phyloP scores from a whole-genome alignment of 1,140 invertebrate genomes.

The Pachyrhynchus sulphureomaculatus region DNA sequence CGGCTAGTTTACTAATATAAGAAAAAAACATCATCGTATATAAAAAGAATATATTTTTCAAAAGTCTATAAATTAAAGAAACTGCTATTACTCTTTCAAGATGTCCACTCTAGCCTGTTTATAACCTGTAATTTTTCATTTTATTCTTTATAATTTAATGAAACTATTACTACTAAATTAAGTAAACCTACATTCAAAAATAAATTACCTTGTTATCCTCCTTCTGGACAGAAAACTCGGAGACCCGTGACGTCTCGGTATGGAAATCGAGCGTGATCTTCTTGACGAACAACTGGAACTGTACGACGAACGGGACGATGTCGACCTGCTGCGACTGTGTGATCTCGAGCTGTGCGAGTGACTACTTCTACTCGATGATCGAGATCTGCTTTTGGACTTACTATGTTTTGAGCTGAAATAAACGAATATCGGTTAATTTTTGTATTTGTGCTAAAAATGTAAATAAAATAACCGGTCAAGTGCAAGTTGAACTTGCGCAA shows the following conservation, averaged over 20 bases:
- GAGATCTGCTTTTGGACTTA: conserved; percentile 47
- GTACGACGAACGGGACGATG: conserved; percentile 53
- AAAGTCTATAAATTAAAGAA: no score
- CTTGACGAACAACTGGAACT: conserved; percentile 53
- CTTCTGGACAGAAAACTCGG: conserved; percentile 87
- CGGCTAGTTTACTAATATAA: no score
- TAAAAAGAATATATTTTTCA: no score
- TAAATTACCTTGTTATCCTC: conserved; percentile 82
- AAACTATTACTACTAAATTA: no score
- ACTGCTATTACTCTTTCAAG: no score
- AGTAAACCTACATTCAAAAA: not conserved
- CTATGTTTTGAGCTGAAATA: conserved; percentile 31
- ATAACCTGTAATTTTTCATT: no score
- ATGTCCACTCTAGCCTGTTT: no score
- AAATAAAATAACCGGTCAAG: no score
- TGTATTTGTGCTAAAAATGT: not conserved
- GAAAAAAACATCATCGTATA: no score
- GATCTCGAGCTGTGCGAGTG: conserved; percentile 52
- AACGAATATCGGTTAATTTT: not conserved
- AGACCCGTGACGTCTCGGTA: conserved; percentile 82
- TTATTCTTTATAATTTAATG: no score
- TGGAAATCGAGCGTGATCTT: conserved; percentile 78
- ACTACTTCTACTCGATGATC: conserved; percentile 51
- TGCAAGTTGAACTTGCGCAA: no score
- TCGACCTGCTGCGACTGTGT: conserved; percentile 54